Evolutionary conservation across 2,888 invertebrate species (phyloP).

Genomic region (Zootermopsis nevadensis): DNA sequence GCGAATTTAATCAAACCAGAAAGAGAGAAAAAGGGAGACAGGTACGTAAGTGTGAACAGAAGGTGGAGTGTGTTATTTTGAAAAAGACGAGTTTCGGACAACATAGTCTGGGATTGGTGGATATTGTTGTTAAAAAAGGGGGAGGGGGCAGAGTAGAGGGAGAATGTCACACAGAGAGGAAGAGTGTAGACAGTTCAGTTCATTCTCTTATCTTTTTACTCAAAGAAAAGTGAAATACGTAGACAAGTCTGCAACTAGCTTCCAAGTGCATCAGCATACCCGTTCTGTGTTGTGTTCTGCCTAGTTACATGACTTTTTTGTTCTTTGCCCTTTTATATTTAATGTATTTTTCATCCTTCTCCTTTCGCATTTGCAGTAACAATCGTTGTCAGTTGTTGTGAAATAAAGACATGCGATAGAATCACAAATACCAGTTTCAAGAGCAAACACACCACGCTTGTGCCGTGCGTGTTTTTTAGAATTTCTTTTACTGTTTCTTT

Average conservation of each 20-base stretch:
- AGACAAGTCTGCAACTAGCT: slow-evolving; percentile 26
- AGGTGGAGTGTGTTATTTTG: slow-evolving; percentile 44
- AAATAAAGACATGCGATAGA: slow-evolving; percentile 38
- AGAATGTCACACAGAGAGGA: neutral
- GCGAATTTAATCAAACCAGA: slow-evolving; percentile 43
- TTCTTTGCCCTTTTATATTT: neutral
- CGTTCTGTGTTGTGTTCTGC: neutral
- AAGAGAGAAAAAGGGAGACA: slow-evolving; percentile 7
- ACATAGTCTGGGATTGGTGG: slow-evolving; percentile 38
- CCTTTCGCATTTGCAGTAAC: slow-evolving; percentile 26
- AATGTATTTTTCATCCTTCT: slow-evolving; percentile 25
- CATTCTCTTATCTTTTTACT: slow-evolving; percentile 23
- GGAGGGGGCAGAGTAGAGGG: neutral
- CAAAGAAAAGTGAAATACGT: slow-evolving; percentile 18
- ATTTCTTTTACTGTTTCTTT: neutral
- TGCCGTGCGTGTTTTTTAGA: neutral
- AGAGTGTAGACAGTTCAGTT: slow-evolving; percentile 17
- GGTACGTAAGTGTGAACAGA: slow-evolving; percentile 45
- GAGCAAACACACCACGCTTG: neutral
- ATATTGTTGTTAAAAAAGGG: neutral
- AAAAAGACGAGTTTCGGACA: slow-evolving; percentile 9
- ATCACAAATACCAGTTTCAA: too few relatives aligned
- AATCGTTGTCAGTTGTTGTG: slow-evolving; percentile 24
- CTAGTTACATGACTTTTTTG: slow-evolving; percentile 20
- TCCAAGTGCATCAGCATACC: slow-evolving; percentile 18